A percentile compares a stretch with the other conserved stretches of the same genome.
Evolutionary conservation across 2,888 invertebrate species (phyloP).

Genomic region (Pollenia amentaria): DNA sequence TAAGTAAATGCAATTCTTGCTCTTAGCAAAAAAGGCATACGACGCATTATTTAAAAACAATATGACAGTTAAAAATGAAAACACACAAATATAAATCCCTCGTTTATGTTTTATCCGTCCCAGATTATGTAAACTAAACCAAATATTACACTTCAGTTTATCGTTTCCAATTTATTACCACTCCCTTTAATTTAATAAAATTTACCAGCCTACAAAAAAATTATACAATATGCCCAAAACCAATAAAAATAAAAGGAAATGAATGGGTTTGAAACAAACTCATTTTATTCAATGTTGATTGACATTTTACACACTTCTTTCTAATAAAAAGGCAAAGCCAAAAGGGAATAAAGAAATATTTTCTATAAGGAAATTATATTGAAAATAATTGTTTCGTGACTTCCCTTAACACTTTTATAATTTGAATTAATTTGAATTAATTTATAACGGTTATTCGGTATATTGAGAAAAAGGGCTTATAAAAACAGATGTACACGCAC

Average conservation of each 20-base stretch:
- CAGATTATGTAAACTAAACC: too few species aligned
- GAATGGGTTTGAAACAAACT: neutral
- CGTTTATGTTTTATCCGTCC: too few species aligned
- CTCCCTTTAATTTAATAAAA: neutral
- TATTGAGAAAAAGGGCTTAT: neutral
- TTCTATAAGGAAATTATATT: constrained; percentile 12
- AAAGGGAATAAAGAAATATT: neutral
- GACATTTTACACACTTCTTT: constrained; percentile 20
- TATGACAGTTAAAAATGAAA: too few species aligned
- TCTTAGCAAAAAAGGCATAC: too few species aligned
- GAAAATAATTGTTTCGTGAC: constrained; percentile 42
- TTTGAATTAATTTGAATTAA: constrained; percentile 35
- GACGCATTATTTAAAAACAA: too few species aligned
- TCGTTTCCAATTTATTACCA: neutral
- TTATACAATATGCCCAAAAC: constrained; percentile 12
- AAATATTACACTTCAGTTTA: too few species aligned
- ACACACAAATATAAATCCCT: too few species aligned
- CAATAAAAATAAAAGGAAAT: neutral
- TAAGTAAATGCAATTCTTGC: too few species aligned
- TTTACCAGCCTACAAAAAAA: constrained; percentile 16
- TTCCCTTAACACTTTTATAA: constrained; percentile 39
- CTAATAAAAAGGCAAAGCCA: neutral
- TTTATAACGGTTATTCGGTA: constrained; percentile 10
- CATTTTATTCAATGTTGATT: constrained; percentile 6
- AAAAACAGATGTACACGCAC: neutral